These are phyloP conservation scores for Sturnus vulgaris DNA, from an alignment of 2,113 vertebrate species.

Conservation along the genomic window DNA sequence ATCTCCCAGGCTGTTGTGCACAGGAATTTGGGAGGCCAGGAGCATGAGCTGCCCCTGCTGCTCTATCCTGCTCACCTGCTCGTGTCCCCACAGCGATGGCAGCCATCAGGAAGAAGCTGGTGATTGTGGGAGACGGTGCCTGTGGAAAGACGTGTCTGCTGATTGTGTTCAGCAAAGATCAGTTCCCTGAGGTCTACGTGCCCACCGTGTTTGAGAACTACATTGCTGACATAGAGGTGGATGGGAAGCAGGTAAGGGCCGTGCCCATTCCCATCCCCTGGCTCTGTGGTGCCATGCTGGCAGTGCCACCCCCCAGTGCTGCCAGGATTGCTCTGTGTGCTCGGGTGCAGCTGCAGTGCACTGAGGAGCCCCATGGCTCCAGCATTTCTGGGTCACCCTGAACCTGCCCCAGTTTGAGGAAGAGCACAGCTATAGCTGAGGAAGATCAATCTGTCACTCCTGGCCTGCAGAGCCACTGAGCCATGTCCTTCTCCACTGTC, in stretches of 20 bases:
- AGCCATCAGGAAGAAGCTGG: slow-evolving; percentile 96
- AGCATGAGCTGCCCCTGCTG: fast-evolving
- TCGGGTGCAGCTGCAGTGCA: fast-evolving
- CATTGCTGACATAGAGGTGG: slow-evolving; percentile 97
- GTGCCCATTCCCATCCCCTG: fast-evolving
- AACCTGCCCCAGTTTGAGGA: background rate
- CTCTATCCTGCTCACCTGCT: background rate
- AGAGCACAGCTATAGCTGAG: fast-evolving
- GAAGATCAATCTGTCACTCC: background rate
- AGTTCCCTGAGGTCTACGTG: slow-evolving; percentile 97
- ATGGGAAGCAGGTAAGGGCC: slow-evolving; percentile 87
- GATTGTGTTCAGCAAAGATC: slow-evolving; percentile 98
- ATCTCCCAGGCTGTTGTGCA: fast-evolving
- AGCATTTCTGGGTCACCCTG: background rate
- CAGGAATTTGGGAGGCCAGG: background rate
- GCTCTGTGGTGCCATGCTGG: fast-evolving
- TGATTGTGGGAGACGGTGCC: slow-evolving; percentile 96
- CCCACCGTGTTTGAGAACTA: slow-evolving; percentile 99
- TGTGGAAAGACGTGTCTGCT: slow-evolving; percentile 97
- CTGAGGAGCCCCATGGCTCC: fast-evolving
- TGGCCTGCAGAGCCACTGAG: background rate
- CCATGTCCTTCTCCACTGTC: background rate
- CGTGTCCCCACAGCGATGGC: slow-evolving; percentile 81
- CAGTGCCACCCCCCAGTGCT: fast-evolving
- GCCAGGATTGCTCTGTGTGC: fast-evolving